A percentile compares a stretch with the other conserved stretches of the same genome.
phyloP scores from a whole-genome alignment of 2,113 vertebrate species.

The Delphinapterus leucas region DNA sequence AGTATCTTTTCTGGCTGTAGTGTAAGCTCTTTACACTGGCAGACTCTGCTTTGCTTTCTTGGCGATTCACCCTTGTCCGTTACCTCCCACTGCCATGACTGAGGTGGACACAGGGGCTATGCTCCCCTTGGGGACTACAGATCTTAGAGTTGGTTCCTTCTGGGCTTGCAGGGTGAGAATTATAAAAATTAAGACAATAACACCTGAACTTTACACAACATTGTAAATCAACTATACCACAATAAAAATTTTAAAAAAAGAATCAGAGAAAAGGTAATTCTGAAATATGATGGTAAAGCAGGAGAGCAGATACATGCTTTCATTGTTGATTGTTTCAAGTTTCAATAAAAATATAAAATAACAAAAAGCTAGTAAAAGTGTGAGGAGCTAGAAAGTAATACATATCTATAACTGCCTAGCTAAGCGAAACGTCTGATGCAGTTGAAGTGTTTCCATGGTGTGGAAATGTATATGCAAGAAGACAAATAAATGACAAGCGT shows the following conservation, averaged over 20 bases:
- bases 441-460: neutral
- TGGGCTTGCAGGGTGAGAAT: neutral
- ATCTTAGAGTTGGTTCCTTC: neutral
- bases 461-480: neutral
- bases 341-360: too few species aligned
- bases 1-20: neutral
- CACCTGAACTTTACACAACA: too few species aligned
- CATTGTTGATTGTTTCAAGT: too few species aligned
- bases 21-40: neutral
- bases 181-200: neutral
- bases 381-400: neutral
- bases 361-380: neutral
- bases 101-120: neutral
- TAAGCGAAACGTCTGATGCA: neutral
- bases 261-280: too few species aligned
- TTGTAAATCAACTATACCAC: too few species aligned
- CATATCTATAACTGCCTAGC: neutral
- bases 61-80: accelerated
- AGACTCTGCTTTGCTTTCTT: neutral
- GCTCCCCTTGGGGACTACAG: neutral
- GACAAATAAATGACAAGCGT: neutral
- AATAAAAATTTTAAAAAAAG: too few species aligned
- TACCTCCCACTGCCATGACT: too few species aligned
- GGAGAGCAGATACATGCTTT: too few species aligned
- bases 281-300: too few species aligned